Evolutionary conservation across 1,140 invertebrate species (phyloP), one percentile per base, ranked within the genome.

Genomic region (Mercenaria mercenaria): DNA sequence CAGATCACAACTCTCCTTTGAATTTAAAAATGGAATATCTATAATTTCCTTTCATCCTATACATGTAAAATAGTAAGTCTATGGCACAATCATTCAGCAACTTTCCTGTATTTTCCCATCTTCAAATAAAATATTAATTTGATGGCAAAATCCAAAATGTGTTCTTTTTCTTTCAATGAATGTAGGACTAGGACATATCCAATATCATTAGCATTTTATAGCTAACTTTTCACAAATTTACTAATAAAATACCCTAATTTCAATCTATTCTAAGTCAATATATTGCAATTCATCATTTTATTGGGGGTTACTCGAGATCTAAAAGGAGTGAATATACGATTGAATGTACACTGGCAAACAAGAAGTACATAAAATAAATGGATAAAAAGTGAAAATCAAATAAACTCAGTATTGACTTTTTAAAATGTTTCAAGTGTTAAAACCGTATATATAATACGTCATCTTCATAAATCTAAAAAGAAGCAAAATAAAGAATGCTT

Each of bases 301-400:
- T 64, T 64, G 59, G 59, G 23, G 4, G 26, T 64, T 29, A 64
- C 26, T 64, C 29, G 59, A 29, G 59, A 64, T 29, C 4, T 64
- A 10, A 64, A 64, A 26, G n/a, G 59, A 64, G 29, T 8, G 26
- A 29, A 64, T 64, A n/a, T 64, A 64, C n/a, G 26, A 64, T 10
- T 29, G 6, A 64, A 64, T 64, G 26, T 64, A 64, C 26, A 29
- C 6, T 29, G 8, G 59, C 59, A 64, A 64, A 64, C 59, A 64
- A 64, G 29, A 26, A 64, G n/a, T 64, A 64, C 59, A 29, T 26
- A 4, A 29, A 64, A 8, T 64, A 64, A 64, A 64, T 64, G 59
- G 59, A 29, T 23, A 64, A 64, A 64, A 64, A 64, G 26, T 64
- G 59, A 64, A 64, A 29, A n/a, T 64, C 26, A 64, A 64, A 64